Evolutionary conservation across 1,140 invertebrate species (phyloP).

Genomic region (Chrysoperla carnea): DNA sequence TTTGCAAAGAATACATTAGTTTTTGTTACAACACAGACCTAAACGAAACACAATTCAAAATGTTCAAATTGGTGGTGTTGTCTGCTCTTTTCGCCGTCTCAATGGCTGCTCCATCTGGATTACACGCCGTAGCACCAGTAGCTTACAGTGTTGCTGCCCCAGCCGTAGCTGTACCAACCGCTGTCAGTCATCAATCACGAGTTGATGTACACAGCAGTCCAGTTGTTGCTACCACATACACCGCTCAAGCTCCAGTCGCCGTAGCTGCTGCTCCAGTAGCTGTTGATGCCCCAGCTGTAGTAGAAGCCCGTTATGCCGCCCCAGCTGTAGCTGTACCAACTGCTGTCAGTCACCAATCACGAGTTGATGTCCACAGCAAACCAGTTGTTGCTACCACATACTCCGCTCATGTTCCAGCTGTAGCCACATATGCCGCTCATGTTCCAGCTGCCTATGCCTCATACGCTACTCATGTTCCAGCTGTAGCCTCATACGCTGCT

Average conservation of each 20-base stretch:
- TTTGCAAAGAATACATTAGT: slow-evolving; percentile 3
- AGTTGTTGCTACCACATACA: slow-evolving; percentile 9
- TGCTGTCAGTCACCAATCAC: slow-evolving; percentile 10
- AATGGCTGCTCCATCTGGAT: slow-evolving; percentile 21
- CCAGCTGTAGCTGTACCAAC: slow-evolving; percentile 6
- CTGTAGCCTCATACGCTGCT: slow-evolving; percentile 7
- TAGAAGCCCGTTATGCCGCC: slow-evolving; percentile 4
- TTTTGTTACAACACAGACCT: slow-evolving; percentile 25
- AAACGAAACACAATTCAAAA: slow-evolving; percentile 16
- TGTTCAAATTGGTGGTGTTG: slow-evolving; percentile 36
- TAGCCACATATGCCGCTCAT: slow-evolving; percentile 4
- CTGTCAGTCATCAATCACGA: slow-evolving; percentile 21
- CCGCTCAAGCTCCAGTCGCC: slow-evolving; percentile 2
- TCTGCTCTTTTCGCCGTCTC: slow-evolving; percentile 26
- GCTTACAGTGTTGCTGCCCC: slow-evolving; percentile 12
- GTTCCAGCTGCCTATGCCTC: slow-evolving; percentile 4
- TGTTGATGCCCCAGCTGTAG: slow-evolving; percentile 1
- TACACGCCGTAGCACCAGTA: slow-evolving; percentile 16
- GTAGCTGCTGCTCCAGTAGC: not conserved
- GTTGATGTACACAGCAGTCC: slow-evolving; percentile 19
- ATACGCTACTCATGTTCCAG: not conserved
- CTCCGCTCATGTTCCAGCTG: slow-evolving; percentile 2
- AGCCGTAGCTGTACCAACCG: slow-evolving; percentile 3
- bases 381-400: slow-evolving; percentile 10
- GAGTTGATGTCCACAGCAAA: slow-evolving; percentile 9